Conservation (phyloP, 2,888 invertebrate genomes). For the Lycocerus yunnanus region DNA sequence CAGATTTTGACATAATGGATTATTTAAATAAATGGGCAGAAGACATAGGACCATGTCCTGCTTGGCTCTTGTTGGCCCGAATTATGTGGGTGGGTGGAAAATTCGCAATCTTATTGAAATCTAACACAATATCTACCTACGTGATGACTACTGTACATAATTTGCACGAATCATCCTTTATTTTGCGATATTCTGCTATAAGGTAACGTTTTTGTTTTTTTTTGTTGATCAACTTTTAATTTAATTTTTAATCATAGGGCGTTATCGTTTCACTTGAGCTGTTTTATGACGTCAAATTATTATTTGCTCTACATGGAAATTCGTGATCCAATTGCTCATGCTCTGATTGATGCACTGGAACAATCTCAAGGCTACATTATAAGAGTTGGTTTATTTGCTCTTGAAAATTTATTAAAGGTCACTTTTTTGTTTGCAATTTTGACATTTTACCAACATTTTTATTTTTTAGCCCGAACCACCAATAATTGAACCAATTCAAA, state of each 20-base stretch:
- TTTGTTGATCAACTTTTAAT: not conserved
- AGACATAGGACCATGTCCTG: constrained; percentile 17
- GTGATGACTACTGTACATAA: constrained; percentile 16
- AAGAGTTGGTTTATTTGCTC: constrained; percentile 10
- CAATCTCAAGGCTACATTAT: constrained; percentile 15
- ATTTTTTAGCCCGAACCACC: constrained; percentile 10
- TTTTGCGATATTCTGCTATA: constrained; percentile 20
- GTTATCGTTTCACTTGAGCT: constrained; percentile 4
- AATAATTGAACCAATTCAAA: constrained; percentile 6
- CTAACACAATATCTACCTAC: constrained; percentile 7
- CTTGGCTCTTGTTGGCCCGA: constrained; percentile 17
- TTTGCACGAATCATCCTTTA: constrained; percentile 10
- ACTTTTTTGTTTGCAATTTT: not conserved
- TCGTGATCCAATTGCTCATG: constrained; percentile 11
- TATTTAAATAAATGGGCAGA: constrained; percentile 21
- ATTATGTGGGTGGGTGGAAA: constrained; percentile 23
- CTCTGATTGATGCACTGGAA: constrained; percentile 17
- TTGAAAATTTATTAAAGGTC: constrained; percentile 14
- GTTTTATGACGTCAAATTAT: constrained; percentile 3
- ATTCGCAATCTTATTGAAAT: constrained; percentile 8
- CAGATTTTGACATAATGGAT: constrained; percentile 12
- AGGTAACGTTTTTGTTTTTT: constrained; percentile 6
- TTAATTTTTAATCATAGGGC: constrained; percentile 5
- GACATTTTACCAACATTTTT: not conserved
- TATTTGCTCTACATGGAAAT: constrained; percentile 12